phyloP scores from a whole-genome alignment of 2,888 invertebrate genomes.

The Brachypalpus laphriformis region DNA sequence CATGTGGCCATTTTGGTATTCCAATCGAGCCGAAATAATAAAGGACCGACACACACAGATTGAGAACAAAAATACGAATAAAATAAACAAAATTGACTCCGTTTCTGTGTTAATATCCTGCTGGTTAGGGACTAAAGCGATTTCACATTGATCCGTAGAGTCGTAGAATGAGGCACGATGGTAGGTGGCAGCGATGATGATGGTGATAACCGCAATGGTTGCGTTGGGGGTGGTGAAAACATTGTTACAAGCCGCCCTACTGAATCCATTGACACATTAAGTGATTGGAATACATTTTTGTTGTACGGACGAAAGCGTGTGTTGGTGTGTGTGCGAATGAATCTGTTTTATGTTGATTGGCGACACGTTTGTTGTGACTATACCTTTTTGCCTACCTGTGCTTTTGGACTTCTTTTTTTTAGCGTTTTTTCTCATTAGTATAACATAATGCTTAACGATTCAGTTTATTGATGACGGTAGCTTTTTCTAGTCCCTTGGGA shows the following conservation, averaged over 20 bases:
- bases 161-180: background rate
- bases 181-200: conserved; percentile 45
- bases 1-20: conserved; percentile 47
- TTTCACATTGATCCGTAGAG: conserved; percentile 36
- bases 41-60: conserved; percentile 12
- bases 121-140: conserved; percentile 28
- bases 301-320: background rate
- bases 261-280: conserved; percentile 42
- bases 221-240: conserved; percentile 23
- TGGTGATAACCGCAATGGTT: conserved; percentile 44
- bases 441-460: background rate
- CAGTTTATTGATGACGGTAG: background rate
- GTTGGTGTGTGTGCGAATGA: background rate
- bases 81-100: conserved; percentile 36
- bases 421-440: background rate
- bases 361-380: conserved; percentile 25
- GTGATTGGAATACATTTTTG: conserved; percentile 44
- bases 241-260: conserved; percentile 22
- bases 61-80: conserved; percentile 21
- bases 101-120: conserved; percentile 45
- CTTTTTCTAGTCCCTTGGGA: background rate
- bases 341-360: conserved; percentile 33
- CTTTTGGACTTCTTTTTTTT: background rate
- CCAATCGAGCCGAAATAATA: conserved; percentile 6
- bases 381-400: background rate